Conservation (phyloP, 2,797 vertebrate species). For the Kryptolebias ocellatus region DNA sequence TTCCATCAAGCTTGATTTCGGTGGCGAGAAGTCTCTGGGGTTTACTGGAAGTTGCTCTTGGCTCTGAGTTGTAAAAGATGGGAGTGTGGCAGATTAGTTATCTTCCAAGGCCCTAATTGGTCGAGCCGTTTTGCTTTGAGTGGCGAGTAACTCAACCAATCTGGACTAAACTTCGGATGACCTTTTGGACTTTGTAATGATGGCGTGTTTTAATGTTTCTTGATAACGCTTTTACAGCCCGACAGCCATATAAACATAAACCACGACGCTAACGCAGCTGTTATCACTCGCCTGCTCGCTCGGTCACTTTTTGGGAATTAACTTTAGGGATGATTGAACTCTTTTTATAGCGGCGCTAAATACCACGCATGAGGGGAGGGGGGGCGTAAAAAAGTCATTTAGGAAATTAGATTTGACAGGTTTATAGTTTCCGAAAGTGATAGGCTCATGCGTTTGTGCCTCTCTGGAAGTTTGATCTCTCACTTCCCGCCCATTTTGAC, state of each 20-base stretch:
- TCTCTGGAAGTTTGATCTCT: too few species aligned
- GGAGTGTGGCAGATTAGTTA: slow-evolving; percentile 27
- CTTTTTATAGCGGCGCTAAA: background rate
- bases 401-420: background rate
- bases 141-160: slow-evolving; percentile 37
- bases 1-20: background rate
- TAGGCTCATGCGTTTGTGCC: too few species aligned
- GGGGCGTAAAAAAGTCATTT: background rate
- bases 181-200: slow-evolving; percentile 14
- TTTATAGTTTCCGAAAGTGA: background rate
- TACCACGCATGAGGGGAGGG: background rate
- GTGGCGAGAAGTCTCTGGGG: slow-evolving; percentile 1
- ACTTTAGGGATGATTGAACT: background rate
- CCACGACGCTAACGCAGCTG: background rate
- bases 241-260: slow-evolving; percentile 1
- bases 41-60: slow-evolving; percentile 9
- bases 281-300: background rate
- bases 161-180: slow-evolving; percentile 22
- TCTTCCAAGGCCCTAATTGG: slow-evolving; percentile 35
- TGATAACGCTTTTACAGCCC: slow-evolving; percentile 2
- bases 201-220: slow-evolving; percentile 17
- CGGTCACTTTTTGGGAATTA: background rate
- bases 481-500: too few species aligned
- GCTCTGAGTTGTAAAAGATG: background rate
- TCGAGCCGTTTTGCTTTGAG: slow-evolving; percentile 34